Percentiles rank a stretch among this genome's conserved stretches.
Evolutionary conservation across 2,113 vertebrate species (phyloP).

Genomic region (Abramis brama): DNA sequence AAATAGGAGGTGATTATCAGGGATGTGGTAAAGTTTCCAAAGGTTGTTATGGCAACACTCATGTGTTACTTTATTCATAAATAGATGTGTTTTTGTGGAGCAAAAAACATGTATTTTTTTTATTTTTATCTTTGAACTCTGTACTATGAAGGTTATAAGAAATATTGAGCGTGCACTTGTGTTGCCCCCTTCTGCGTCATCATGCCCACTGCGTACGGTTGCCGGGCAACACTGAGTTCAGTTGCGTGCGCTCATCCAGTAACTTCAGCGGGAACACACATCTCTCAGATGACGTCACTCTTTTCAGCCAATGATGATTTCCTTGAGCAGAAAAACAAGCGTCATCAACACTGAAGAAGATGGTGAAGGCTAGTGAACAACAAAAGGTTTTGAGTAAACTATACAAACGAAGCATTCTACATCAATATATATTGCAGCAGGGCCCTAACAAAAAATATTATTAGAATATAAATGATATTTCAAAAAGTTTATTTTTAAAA

Average conservation of each 20-base stretch:
- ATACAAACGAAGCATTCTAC: no score
- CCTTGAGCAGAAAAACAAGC: neutral
- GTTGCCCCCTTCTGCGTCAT: slow-evolving; percentile 41
- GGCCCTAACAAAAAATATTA: no score
- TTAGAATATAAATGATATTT: no score
- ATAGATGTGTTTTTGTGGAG: neutral
- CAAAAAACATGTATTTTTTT: neutral
- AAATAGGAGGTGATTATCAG: slow-evolving; percentile 26
- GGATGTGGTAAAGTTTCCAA: slow-evolving; percentile 9
- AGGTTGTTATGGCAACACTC: slow-evolving; percentile 46
- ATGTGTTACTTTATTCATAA: slow-evolving; percentile 15
- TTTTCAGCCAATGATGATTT: slow-evolving; percentile 1
- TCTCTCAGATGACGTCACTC: neutral
- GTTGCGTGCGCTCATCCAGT: slow-evolving; percentile 58
- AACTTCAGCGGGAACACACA: slow-evolving; percentile 52
- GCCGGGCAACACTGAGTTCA: slow-evolving; percentile 52
- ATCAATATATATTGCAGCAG: no score
- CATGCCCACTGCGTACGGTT: slow-evolving; percentile 42
- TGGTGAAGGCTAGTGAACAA: neutral
- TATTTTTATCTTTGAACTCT: neutral
- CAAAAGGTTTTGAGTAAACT: no score
- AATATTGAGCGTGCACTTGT: slow-evolving; percentile 7
- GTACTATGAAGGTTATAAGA: slow-evolving; percentile 5
- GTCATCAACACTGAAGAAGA: neutral
- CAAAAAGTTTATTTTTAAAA: no score